Evolutionary conservation across 2,797 vertebrate genomes (phyloP).

Genomic region (Hemibagrus guttatus): DNA sequence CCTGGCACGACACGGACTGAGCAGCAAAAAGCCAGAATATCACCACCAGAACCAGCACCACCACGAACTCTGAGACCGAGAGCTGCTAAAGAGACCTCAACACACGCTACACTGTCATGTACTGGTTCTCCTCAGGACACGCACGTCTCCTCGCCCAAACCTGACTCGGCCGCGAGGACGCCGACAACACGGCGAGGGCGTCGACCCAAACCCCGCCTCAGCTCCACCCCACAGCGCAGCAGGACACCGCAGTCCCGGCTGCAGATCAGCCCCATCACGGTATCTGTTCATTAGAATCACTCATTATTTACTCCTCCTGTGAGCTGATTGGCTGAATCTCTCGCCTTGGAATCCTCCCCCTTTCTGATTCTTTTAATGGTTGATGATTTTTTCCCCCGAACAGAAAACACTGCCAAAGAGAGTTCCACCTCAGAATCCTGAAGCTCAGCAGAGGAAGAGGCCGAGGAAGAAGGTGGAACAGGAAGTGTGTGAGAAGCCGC

Average conservation of each 20-base stretch:
- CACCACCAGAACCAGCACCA: background rate
- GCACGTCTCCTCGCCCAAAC: background rate
- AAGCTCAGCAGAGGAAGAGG: slow-evolving; percentile 6
- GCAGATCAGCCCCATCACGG: background rate
- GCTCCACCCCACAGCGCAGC: slow-evolving; percentile 20
- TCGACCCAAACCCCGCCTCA: background rate
- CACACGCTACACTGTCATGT: slow-evolving; percentile 23
- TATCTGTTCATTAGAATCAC: background rate
- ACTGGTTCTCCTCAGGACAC: background rate
- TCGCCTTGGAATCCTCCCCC: background rate
- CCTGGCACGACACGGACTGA: background rate
- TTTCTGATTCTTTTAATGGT: background rate
- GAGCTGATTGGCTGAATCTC: background rate
- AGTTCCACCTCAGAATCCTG: background rate
- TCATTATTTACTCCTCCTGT: background rate
- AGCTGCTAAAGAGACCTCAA: slow-evolving; percentile 9
- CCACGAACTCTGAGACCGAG: background rate
- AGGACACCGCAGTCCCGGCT: background rate
- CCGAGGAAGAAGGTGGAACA: background rate
- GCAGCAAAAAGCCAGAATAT: background rate
- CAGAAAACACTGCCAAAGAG: background rate
- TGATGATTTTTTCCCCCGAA: background rate
- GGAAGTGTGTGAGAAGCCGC: background rate
- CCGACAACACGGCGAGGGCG: background rate
- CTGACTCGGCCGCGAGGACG: background rate